Base-by-base conservation (phyloP, 2,888 invertebrate genomes). In the Eurytoma californica region DNA sequence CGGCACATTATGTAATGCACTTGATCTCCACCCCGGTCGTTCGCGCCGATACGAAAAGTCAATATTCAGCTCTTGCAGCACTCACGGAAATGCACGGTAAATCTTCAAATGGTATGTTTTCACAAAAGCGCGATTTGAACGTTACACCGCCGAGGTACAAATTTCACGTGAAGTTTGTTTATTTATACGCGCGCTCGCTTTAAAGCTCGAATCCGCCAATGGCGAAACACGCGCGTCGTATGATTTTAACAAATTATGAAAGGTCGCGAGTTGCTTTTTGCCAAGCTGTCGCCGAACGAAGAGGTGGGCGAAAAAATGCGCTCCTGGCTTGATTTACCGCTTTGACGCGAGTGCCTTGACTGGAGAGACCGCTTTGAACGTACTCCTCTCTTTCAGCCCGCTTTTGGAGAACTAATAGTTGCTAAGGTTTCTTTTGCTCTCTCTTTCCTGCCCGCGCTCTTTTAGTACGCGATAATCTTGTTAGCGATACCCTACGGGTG, bases 401-500 rank as follows among this genome's bases (percentile, higher is more conserved):
- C 20, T n/a, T 20, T 68, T 39, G 20, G 16, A 53, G 28, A n/a
- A 16, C 47, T 58, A 13, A 39, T 58, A 14, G 20, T 65, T 18
- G 53, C 18, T 77, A 77, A 73, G 80, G 80, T 76, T 80, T 80
- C 80, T 51, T 49, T 58, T 28, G 24, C 55, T 72, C 18, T 24
- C 60, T 67, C 12, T 24, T 20, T 16, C 28, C 16, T 53, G n/a
- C 18, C 13, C n/a, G 14, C 20, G 72, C 61, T 51, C 30, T 68
- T 60, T 58, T 5, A 4, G n/a, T 51, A 24, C 28, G 9, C 57
- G 39, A n/a, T 81, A 79, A 81, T 78, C 78, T 68, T 13, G 18
- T 81, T 79, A 69, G 13, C 51, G 81, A 81, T 60, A 24, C 78
- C 81, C 53, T 78, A 81, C 72, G 16, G 58, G 69, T 81, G 58